Conservation (phyloP, 2,888 invertebrate genomes). For the Imbricaverruca yamaguchii region DNA sequence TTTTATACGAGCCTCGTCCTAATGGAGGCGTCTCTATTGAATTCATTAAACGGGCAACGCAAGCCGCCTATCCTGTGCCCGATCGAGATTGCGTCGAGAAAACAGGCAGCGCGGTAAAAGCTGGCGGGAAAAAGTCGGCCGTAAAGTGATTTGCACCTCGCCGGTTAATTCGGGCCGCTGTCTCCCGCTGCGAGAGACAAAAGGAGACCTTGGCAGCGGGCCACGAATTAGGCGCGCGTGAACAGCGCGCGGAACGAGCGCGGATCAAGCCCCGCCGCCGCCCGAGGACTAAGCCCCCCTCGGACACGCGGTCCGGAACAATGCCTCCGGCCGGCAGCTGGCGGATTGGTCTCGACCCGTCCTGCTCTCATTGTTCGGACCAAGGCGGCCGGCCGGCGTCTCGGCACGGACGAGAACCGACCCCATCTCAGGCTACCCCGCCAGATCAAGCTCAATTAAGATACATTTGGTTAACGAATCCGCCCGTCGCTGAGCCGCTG, state of each 20-base stretch:
- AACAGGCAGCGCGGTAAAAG: slow-evolving; percentile 2
- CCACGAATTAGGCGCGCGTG: not conserved
- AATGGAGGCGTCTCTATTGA: slow-evolving; percentile 18
- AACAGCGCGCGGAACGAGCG: not conserved
- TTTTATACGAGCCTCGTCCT: slow-evolving; percentile 2
- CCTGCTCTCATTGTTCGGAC: not conserved
- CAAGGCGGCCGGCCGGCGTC: too few relatives aligned
- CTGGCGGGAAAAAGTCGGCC: not conserved
- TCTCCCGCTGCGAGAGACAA: not conserved
- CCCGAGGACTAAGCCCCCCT: not conserved
- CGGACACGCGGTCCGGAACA: not conserved
- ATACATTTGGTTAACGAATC: too few relatives aligned
- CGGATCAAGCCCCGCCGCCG: not conserved
- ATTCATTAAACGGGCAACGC: slow-evolving; percentile 9
- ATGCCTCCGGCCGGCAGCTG: not conserved
- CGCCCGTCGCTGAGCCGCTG: too few relatives aligned
- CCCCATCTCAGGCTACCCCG: too few relatives aligned
- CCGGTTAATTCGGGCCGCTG: not conserved
- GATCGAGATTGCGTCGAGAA: not conserved
- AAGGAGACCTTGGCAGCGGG: not conserved
- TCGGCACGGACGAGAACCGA: too few relatives aligned
- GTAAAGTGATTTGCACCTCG: slow-evolving; percentile 18
- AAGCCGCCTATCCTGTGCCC: not conserved
- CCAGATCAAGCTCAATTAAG: too few relatives aligned
- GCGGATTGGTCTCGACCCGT: not conserved